These are phyloP conservation scores for Strongylocentrotus purpuratus DNA, from an alignment of 35 echinoderm and acorn worm species.

Conservation along the genomic window DNA sequence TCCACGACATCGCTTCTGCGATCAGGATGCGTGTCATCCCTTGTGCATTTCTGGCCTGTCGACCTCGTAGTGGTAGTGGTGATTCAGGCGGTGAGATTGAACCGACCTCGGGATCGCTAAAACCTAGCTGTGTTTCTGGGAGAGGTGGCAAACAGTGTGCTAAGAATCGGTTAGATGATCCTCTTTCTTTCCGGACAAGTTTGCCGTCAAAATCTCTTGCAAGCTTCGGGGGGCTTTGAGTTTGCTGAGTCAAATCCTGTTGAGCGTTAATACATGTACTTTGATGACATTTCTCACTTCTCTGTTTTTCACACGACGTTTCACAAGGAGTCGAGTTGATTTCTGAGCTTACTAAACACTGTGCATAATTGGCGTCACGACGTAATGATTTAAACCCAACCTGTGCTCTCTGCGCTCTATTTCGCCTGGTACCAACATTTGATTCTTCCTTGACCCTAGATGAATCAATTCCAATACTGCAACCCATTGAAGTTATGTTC, in stretches of 20 bases:
- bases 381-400: background rate
- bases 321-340: background rate
- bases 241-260: background rate
- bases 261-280: background rate
- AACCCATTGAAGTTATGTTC: background rate
- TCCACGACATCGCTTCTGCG: constrained; percentile 21
- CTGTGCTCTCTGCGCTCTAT: background rate
- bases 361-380: background rate
- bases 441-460: background rate
- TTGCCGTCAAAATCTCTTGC: background rate
- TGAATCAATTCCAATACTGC: background rate
- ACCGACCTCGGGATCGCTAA: constrained; percentile 11
- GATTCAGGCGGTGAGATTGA: constrained; percentile 7
- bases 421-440: background rate
- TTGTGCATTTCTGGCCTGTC: background rate
- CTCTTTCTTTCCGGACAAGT: background rate
- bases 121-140: background rate
- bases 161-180: background rate
- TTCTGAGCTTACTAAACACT: background rate
- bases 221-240: background rate
- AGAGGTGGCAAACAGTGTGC: background rate
- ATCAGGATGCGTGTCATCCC: background rate
- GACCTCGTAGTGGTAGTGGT: background rate
- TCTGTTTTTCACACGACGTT: background rate
- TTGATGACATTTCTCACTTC: background rate